A percentile compares a stretch with the other conserved stretches of the same genome.
phyloP scores from a whole-genome alignment of 2,797 vertebrate genomes.

The Macropodus opercularis region DNA sequence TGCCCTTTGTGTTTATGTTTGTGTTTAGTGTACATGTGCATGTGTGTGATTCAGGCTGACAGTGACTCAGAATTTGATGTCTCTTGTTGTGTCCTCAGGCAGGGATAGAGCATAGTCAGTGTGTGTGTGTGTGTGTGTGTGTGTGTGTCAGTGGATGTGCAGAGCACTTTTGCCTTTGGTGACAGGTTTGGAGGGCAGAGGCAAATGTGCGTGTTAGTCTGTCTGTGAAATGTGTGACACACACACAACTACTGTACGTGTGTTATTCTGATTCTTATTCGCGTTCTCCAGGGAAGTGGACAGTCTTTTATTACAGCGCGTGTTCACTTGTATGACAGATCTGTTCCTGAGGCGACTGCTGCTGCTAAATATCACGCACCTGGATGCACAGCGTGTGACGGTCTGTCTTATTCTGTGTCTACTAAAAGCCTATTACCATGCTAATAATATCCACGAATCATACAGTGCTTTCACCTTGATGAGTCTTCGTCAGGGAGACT shows the following conservation, averaged over 20 bases:
- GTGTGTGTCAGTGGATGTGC: slow-evolving; percentile 29
- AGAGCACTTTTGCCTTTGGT: slow-evolving; percentile 49
- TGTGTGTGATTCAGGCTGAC: slow-evolving; percentile 45
- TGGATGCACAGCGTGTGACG: slow-evolving; percentile 60
- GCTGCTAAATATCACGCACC: slow-evolving; percentile 73
- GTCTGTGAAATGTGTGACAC: slow-evolving; percentile 28
- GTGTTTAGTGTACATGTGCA: slow-evolving; percentile 18
- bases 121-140: slow-evolving; percentile 17
- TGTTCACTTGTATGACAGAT: slow-evolving; percentile 59
- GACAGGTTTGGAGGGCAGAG: slow-evolving; percentile 55
- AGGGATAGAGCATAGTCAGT: slow-evolving; percentile 24
- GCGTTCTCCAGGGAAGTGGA: slow-evolving; percentile 57
- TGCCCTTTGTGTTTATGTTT: slow-evolving; percentile 9
- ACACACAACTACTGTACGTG: slow-evolving; percentile 51
- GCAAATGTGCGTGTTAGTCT: slow-evolving; percentile 18
- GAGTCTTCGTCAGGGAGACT: slow-evolving; percentile 41
- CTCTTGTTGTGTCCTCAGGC: slow-evolving; percentile 67
- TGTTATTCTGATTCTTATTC: slow-evolving; percentile 61
- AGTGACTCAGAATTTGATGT: slow-evolving; percentile 66
- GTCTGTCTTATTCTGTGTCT: slow-evolving; percentile 38
- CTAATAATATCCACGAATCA: slow-evolving; percentile 67
- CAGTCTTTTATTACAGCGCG: slow-evolving; percentile 52
- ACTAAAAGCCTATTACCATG: slow-evolving; percentile 49
- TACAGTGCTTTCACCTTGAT: slow-evolving; percentile 54
- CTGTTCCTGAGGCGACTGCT: slow-evolving; percentile 53